These are phyloP conservation scores for Thamnophis sirtalis DNA, from an alignment of 2,113 vertebrate species.

Conservation along the genomic window DNA sequence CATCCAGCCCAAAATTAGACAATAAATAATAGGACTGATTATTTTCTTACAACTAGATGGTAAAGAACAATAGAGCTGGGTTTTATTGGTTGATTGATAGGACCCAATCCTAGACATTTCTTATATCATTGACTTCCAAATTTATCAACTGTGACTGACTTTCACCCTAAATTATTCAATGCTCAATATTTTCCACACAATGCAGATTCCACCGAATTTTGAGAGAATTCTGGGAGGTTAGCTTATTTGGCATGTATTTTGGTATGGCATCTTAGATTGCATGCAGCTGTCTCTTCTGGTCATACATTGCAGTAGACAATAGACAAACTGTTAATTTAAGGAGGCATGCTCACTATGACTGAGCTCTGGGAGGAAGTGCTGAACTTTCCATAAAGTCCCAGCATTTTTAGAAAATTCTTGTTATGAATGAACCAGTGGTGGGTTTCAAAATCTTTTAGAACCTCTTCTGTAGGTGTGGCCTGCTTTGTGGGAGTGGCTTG, in stretches of 20 bases:
- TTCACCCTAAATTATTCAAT: neutral
- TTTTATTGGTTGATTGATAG: neutral
- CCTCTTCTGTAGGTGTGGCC: too few species aligned
- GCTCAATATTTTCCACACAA: neutral
- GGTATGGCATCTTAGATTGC: neutral
- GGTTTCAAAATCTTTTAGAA: too few species aligned
- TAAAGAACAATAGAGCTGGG: neutral
- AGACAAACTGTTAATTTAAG: neutral
- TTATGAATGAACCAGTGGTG: neutral
- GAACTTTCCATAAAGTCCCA: neutral
- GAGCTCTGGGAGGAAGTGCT: neutral
- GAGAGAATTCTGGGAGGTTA: neutral
- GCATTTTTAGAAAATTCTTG: neutral
- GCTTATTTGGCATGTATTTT: neutral
- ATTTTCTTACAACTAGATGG: neutral
- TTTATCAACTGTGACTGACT: neutral
- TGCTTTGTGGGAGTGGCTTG: too few species aligned
- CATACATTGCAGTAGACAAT: neutral
- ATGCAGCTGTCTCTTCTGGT: neutral
- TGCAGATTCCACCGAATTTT: too few species aligned
- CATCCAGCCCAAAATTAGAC: neutral
- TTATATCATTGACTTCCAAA: neutral
- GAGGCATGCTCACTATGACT: neutral
- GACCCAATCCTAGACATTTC: neutral
- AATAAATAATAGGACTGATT: neutral